Conservation (phyloP, 1,140 invertebrate species). For the Aleiodes sp. region DNA sequence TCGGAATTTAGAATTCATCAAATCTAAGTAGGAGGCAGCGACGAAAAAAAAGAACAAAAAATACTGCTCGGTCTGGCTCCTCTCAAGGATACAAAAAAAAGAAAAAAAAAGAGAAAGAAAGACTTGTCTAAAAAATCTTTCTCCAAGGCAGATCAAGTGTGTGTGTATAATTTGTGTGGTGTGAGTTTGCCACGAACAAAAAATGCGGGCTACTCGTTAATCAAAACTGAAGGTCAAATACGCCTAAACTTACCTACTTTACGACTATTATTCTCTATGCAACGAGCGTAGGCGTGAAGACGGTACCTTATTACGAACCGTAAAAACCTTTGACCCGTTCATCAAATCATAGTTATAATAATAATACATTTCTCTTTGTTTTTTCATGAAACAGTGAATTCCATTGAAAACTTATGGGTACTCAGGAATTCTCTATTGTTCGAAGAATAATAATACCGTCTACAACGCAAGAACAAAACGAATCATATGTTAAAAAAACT, state of each 20-base stretch:
- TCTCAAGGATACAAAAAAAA: conserved; percentile 6
- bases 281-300: conserved; percentile 19
- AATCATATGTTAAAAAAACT: conserved; percentile 4
- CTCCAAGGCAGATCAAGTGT: conserved; percentile 1
- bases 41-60: neutral
- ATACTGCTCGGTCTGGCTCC: conserved; percentile 22
- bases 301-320: conserved; percentile 5
- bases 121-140: neutral
- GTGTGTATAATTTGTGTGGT: conserved; percentile 9
- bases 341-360: conserved; percentile 22
- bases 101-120: neutral
- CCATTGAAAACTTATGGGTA: neutral
- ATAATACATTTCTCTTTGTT: neutral
- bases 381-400: neutral
- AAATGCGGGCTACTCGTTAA: conserved; percentile 32
- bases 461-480: neutral
- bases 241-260: conserved; percentile 14
- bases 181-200: neutral
- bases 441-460: neutral
- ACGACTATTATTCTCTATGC: conserved; percentile 21
- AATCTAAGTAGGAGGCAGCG: conserved; percentile 9
- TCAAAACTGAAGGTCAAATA: conserved; percentile 28
- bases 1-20: conserved; percentile 14
- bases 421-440: neutral
- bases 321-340: conserved; percentile 3